phyloP scores from a whole-genome alignment of 2,797 vertebrate species.

The Enteromius trimaculatus region DNA sequence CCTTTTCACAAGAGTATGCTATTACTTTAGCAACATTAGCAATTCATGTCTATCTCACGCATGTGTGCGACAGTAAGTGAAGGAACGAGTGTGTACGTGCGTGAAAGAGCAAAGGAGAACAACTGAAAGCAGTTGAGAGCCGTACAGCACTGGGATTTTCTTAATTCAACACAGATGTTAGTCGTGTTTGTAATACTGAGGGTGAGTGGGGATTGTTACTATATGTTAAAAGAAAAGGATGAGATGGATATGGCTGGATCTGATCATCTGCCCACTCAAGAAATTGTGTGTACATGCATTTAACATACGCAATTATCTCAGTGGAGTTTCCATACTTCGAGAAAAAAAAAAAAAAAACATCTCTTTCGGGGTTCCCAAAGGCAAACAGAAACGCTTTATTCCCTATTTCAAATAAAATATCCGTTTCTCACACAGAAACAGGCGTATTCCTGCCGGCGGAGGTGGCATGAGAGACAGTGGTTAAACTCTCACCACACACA shows the following conservation, averaged over 20 bases:
- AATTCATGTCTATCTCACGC: not conserved
- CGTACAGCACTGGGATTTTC: not conserved
- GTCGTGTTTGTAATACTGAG: constrained; percentile 6
- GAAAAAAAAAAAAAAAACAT: not conserved
- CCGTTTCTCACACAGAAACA: constrained; percentile 12
- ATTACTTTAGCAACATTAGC: constrained; percentile 4
- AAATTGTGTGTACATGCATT: not conserved
- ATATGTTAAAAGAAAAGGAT: constrained; percentile 3
- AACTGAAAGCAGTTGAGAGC: constrained; percentile 16
- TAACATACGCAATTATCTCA: not conserved
- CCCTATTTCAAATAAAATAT: constrained; percentile 5
- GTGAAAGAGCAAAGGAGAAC: constrained; percentile 16
- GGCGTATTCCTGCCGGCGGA: not conserved
- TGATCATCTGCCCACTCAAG: not conserved
- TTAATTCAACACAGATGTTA: constrained; percentile 45
- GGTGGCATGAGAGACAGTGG: constrained; percentile 3
- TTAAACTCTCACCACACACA: constrained; percentile 41
- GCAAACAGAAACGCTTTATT: not conserved
- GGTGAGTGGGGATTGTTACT: constrained; percentile 7
- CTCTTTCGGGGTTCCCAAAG: not conserved
- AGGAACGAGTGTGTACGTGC: not conserved
- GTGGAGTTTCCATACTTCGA: constrained; percentile 3
- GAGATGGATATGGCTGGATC: not conserved
- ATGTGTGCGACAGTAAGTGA: not conserved
- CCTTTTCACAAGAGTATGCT: not conserved